phyloP scores from a whole-genome alignment of 1,140 invertebrate species.

The Gonioctena quinquepunctata region DNA sequence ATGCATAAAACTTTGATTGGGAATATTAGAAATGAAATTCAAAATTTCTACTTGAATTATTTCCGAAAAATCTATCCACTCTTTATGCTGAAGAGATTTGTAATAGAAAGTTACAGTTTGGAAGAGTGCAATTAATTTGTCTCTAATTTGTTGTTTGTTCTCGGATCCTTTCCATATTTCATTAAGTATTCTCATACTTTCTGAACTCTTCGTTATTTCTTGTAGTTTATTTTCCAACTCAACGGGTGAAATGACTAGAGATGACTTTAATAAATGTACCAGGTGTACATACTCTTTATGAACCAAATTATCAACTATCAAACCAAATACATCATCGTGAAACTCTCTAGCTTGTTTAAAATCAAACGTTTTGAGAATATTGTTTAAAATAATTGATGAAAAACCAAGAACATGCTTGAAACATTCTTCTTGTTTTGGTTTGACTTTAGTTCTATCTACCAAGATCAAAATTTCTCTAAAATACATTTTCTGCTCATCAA shows the following conservation, averaged over 20 bases:
- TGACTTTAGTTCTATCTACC: neutral
- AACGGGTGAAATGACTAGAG: neutral
- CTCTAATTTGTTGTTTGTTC: neutral
- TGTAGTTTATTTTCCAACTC: neutral
- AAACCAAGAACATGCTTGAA: neutral
- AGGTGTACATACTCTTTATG: neutral
- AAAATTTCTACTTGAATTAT: neutral
- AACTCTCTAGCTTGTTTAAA: neutral
- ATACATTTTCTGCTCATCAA: neutral
- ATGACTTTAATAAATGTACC: neutral
- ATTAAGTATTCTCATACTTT: slow-evolving; percentile 2
- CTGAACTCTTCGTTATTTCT: neutral
- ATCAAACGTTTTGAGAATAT: slow-evolving; percentile 1
- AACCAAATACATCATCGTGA: neutral
- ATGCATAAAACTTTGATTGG: neutral
- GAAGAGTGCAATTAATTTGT: neutral
- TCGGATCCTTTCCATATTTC: neutral
- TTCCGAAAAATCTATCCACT: neutral
- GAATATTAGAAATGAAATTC: neutral
- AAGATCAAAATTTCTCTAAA: neutral
- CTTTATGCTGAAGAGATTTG: neutral
- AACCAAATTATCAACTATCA: neutral
- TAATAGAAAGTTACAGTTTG: neutral
- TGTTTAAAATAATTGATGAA: neutral
- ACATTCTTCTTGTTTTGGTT: neutral